A percentile compares a stretch with the other conserved stretches of the same genome.
phyloP scores from a whole-genome alignment of 2,113 vertebrate species.

The Furnarius figulus region DNA sequence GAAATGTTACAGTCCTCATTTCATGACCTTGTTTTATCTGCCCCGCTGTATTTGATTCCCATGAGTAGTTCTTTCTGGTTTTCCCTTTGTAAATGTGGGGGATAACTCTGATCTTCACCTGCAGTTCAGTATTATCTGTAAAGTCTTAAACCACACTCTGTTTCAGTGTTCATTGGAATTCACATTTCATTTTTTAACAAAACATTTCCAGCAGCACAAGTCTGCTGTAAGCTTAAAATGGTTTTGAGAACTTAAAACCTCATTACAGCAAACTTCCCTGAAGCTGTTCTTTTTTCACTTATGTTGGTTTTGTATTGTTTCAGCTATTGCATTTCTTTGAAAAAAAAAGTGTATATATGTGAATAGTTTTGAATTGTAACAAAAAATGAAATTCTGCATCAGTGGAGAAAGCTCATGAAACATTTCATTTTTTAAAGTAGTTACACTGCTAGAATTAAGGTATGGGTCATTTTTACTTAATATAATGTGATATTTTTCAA shows the following conservation, averaged over 20 bases:
- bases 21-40: neutral
- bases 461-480: neutral
- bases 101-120: neutral
- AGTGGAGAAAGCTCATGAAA: constrained; percentile 16
- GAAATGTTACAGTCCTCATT: neutral
- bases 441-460: neutral
- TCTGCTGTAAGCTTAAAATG: neutral
- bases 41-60: neutral
- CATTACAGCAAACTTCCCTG: neutral
- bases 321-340: constrained; percentile 22
- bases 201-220: neutral
- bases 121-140: neutral
- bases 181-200: neutral
- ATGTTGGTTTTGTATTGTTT: neutral
- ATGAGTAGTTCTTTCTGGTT: neutral
- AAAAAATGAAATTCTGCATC: constrained; percentile 21
- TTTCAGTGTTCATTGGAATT: neutral
- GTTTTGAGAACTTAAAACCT: neutral
- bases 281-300: neutral
- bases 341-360: constrained; percentile 55
- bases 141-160: neutral
- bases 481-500: neutral
- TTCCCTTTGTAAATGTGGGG: neutral
- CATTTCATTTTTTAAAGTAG: constrained; percentile 17
- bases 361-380: constrained; percentile 46